These are phyloP conservation scores for Callopanchax toddi DNA, from an alignment of 2,113 vertebrate genomes.

Conservation along the genomic window DNA sequence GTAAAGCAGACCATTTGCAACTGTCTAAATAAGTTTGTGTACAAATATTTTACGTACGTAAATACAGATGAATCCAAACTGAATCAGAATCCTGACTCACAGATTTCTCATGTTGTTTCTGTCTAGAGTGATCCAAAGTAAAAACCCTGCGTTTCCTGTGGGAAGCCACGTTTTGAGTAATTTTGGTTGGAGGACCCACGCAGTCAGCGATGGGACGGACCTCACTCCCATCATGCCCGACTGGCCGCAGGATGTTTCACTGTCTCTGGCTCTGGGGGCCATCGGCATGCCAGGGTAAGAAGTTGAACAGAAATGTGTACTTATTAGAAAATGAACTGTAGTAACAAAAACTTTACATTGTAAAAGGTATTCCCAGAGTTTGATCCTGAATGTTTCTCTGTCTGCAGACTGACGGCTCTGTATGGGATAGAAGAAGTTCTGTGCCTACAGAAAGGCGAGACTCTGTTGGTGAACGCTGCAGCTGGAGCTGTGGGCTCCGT, in stretches of 20 bases:
- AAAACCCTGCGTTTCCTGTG: slow-evolving; percentile 78
- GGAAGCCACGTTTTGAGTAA: slow-evolving; percentile 72
- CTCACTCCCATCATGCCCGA: slow-evolving; percentile 68
- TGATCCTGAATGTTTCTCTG: background rate
- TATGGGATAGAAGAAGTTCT: slow-evolving; percentile 86
- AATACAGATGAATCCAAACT: too few relatives aligned
- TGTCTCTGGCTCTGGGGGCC: slow-evolving; percentile 85
- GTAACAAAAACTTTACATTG: too few relatives aligned
- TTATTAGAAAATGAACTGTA: background rate
- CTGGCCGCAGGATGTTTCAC: slow-evolving; percentile 84
- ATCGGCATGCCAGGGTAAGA: slow-evolving; percentile 89
- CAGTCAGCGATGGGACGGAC: slow-evolving; percentile 77
- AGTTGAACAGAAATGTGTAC: background rate
- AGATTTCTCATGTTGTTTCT: background rate
- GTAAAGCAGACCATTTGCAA: too few relatives aligned
- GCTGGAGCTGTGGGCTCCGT: slow-evolving; percentile 88
- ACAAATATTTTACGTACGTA: too few relatives aligned
- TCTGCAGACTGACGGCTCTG: slow-evolving; percentile 84
- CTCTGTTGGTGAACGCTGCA: slow-evolving; percentile 86
- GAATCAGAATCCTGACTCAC: background rate
- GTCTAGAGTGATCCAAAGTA: slow-evolving; percentile 85
- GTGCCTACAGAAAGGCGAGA: slow-evolving; percentile 84
- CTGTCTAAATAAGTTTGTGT: too few relatives aligned
- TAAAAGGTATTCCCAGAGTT: too few relatives aligned
- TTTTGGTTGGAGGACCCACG: slow-evolving; percentile 85